Evolutionary conservation across 2,113 vertebrate species (phyloP), one percentile per base, ranked within the genome.

Genomic region (Pelmatolapia mariae): DNA sequence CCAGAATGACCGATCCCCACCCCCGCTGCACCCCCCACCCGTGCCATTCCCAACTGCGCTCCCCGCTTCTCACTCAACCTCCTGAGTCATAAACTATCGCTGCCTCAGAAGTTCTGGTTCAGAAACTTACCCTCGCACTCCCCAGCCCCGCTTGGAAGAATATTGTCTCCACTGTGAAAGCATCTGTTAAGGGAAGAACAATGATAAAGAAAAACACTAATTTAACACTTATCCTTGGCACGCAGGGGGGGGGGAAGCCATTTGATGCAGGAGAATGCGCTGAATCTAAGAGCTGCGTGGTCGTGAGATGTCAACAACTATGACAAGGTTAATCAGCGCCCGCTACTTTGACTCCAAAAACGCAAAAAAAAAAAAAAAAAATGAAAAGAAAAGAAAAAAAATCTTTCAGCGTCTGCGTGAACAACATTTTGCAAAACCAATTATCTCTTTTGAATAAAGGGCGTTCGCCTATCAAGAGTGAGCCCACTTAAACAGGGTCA

Each of bases 361-460:
- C 29, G 12, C 9, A 47, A 18, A 19, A 68, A 66, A 66, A 50
- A 13, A 24, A n/a, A n/a, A n/a, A n/a, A n/a, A n/a, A n/a, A n/a
- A n/a, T n/a, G 24, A 40, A 22, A 68, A 0, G 1, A 68, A 76
- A 50, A 47, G 9, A 73, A 47, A 47, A 47, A 56, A 76, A 47
- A 73, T 73, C 38, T 73, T 45, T 45, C 15, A 26, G 38, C 38
- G 2, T 24, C 40, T 73, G 4, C 3, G 4, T 52, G 66, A 88
- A 91, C 89, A 91, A 89, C 91, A 83, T 92, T 94, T 90, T 89
- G 86, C 84, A 76, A 89, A 94, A 91, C 82, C 93, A 95, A 94
- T 95, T 94, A 95, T 95, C 91, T 91, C 92, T 87, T 93, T 82
- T 91, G 94, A 95, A 93, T 94, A 92, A 94, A 92, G 86, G 78